Evolutionary conservation across 2,888 invertebrate species (phyloP), one percentile per base, ranked within the genome.

Genomic region (Pyrgus malvae): DNA sequence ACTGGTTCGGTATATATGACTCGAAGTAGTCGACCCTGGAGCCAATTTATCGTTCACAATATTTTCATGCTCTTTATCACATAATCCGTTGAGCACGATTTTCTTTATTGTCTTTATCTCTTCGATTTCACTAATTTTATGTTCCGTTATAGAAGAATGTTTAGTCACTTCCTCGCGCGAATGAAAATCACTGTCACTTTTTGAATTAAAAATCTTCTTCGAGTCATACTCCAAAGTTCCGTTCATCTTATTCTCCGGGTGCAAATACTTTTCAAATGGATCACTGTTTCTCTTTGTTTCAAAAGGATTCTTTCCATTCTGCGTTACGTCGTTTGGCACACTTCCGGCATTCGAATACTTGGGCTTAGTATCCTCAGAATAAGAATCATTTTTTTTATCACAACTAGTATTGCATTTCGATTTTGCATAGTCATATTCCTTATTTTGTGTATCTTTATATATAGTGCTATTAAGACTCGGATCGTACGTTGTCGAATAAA

Each of bases 81-180:
- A 72, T 21, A 80, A 76, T 29, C 87, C 90, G 62, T 90, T 90
- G 2, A 90, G 64, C 23, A 85, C 66, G 53, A 89, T 73, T 70
- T 84, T 91, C 68, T 86, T 89, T 59, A 84, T 83, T n/a, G 90
- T 91, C 58, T 83, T 89, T 25, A 90, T 78, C 78, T 91, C 89
- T 72, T 91, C 86, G 6, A 80, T 70, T 74, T 91, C 81, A 61
- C 72, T 88, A 60, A 87, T 76, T 67, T 84, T 80, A 58, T 83
- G 82, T 64, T 91, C 90, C 11, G 82, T 86, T 57, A 90, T 74
- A 3, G 78, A 80, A 1, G 86, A 83, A 54, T 80, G 77, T 58
- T 84, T 81, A 37, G 70, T 77, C 48, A 81, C 74, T 72, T 87
- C 83, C 62, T 87, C 82, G 19, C 76, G 80, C 48, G 75, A 72